These are phyloP conservation scores for Channa maculata DNA, from an alignment of 2,113 vertebrate species.

Conservation along the genomic window DNA sequence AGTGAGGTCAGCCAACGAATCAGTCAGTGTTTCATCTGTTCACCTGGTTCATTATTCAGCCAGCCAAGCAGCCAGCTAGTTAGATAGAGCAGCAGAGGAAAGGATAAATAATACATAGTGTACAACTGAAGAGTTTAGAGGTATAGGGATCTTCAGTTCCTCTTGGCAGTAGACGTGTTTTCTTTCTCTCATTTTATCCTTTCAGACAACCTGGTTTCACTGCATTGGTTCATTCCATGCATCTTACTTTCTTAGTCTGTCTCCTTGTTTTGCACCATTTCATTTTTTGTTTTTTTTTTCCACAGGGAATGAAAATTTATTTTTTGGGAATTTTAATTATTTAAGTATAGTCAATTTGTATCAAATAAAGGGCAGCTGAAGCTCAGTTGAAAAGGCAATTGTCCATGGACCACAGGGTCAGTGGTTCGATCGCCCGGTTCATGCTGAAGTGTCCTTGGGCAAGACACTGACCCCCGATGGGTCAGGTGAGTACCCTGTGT, in stretches of 20 bases:
- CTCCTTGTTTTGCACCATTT: neutral
- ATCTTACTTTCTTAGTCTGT: neutral
- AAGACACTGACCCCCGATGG: too few relatives aligned
- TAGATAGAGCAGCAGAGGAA: constrained; percentile 24
- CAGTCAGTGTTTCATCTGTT: constrained; percentile 38
- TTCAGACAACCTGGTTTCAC: constrained; percentile 25
- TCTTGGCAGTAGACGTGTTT: constrained; percentile 41
- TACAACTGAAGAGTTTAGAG: constrained; percentile 61
- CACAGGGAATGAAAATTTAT: too few relatives aligned
- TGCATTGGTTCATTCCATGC: neutral
- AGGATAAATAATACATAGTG: constrained; percentile 65
- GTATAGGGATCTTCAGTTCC: constrained; percentile 42
- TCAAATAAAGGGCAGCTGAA: too few relatives aligned
- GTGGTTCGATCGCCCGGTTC: too few relatives aligned
- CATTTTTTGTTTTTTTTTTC: too few relatives aligned
- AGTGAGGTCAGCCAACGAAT: constrained; percentile 12
- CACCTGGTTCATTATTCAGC: constrained; percentile 26
- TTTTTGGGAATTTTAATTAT: too few relatives aligned
- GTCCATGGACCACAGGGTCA: too few relatives aligned
- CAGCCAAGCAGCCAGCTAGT: constrained; percentile 14
- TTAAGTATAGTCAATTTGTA: too few relatives aligned
- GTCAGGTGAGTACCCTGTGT: too few relatives aligned
- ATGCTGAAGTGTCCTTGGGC: too few relatives aligned
- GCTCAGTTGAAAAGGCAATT: too few relatives aligned
- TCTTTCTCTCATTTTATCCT: constrained; percentile 14